Conservation (phyloP, 2,113 vertebrate genomes). For the Melanocharis versteri region DNA sequence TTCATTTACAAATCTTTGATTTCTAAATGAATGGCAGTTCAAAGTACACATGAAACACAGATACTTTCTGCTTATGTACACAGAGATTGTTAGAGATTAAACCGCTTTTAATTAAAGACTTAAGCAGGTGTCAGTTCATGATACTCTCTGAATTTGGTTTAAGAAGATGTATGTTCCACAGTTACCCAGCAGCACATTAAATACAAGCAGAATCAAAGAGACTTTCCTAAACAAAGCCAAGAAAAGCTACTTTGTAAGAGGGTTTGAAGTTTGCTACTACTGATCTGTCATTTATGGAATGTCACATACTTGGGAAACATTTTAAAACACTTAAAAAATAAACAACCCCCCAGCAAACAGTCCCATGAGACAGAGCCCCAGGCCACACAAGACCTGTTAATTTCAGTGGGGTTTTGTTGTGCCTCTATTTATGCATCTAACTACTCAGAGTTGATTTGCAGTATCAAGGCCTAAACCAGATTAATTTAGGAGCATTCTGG, state of each 20-base stretch:
- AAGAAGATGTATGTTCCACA: background rate
- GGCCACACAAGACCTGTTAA: background rate
- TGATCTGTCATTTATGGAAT: background rate
- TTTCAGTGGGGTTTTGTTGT: background rate
- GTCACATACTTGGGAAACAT: background rate
- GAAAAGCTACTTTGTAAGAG: background rate
- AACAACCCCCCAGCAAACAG: background rate
- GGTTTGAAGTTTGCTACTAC: conserved; percentile 1
- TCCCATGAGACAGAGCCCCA: background rate
- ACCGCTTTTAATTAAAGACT: conserved; percentile 55
- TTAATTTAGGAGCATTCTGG: background rate
- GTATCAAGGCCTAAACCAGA: background rate
- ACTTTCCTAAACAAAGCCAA: background rate
- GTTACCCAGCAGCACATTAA: background rate
- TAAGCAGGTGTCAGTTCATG: conserved; percentile 37
- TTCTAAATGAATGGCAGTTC: conserved; percentile 48
- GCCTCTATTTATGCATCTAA: background rate
- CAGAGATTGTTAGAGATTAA: conserved; percentile 50
- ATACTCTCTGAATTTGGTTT: conserved; percentile 28
- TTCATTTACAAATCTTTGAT: conserved; percentile 62
- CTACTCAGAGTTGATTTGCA: background rate
- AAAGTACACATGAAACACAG: conserved; percentile 51
- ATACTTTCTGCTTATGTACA: conserved; percentile 24
- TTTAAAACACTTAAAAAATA: background rate
- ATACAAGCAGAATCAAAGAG: conserved; percentile 37